Percentiles rank a stretch among this genome's conserved stretches.
Evolutionary conservation across 1,140 invertebrate species (phyloP).

Genomic region (Drosophila cardini): DNA sequence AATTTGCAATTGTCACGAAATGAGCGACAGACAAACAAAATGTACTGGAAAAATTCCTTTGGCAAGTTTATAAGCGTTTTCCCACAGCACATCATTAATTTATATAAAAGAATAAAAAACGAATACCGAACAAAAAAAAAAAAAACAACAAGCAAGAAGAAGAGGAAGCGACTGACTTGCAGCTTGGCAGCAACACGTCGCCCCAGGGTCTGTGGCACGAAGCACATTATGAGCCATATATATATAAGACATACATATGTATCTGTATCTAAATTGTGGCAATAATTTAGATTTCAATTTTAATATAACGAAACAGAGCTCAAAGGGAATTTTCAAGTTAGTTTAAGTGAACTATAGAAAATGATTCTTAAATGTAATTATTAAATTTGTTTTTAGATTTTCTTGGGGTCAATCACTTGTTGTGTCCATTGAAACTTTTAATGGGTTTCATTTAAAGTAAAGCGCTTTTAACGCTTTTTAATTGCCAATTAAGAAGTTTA

Average conservation of each 20-base stretch:
- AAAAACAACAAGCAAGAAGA: background rate
- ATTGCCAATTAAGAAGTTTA: conserved; percentile 78
- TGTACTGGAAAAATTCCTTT: background rate
- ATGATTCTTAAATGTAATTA: conserved; percentile 9
- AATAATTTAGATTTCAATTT: conserved; percentile 59
- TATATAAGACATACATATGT: background rate
- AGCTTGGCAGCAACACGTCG: conserved; percentile 16
- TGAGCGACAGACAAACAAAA: background rate
- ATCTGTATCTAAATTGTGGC: conserved; percentile 44
- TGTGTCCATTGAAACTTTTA: conserved; percentile 53
- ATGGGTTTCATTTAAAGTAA: conserved; percentile 42
- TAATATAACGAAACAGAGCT: conserved; percentile 15
- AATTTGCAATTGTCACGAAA: conserved; percentile 64
- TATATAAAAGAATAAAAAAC: conserved; percentile 31
- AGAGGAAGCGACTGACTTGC: conserved; percentile 11
- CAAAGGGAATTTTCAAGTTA: conserved; percentile 2
- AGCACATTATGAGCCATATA: conserved; percentile 43
- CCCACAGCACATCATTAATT: conserved; percentile 69
- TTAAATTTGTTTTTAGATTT: conserved; percentile 11
- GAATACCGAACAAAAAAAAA: conserved; percentile 6
- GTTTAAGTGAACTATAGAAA: background rate
- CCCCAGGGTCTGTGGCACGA: conserved; percentile 18
- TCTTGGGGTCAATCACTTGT: conserved; percentile 11
- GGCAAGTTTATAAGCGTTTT: conserved; percentile 43
- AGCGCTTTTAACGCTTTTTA: conserved; percentile 66